Evolutionary conservation across 1,140 invertebrate genomes (phyloP).

Genomic region (Chymomyza costata): DNA sequence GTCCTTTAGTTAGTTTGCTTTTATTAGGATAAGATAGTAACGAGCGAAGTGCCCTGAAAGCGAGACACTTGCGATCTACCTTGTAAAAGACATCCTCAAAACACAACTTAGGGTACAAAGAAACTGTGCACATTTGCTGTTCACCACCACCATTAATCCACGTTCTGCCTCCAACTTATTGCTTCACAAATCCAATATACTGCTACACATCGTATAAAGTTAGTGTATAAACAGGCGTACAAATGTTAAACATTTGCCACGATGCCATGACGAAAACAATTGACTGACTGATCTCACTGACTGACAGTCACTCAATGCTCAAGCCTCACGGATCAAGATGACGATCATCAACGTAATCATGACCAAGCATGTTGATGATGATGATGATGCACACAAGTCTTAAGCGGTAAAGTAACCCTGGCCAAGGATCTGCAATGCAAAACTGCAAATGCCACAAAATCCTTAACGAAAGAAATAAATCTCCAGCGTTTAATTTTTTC

Average conservation of each 20-base stretch:
- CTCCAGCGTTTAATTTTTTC: conserved; percentile 29
- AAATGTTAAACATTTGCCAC: conserved; percentile 71
- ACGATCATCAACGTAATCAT: neutral
- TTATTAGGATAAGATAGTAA: too few relatives aligned
- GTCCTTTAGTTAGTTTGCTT: too few relatives aligned
- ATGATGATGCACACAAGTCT: conserved; percentile 50
- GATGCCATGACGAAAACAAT: conserved; percentile 57
- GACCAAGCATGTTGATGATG: conserved; percentile 10
- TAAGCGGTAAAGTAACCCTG: conserved; percentile 18
- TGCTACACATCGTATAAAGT: too few relatives aligned
- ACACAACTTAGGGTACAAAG: too few relatives aligned
- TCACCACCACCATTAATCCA: too few relatives aligned
- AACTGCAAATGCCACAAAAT: conserved; percentile 51
- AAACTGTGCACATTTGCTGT: too few relatives aligned
- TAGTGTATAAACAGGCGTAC: conserved; percentile 70
- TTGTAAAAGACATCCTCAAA: too few relatives aligned
- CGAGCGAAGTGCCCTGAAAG: too few relatives aligned
- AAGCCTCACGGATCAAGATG: neutral
- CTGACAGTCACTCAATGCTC: conserved; percentile 20
- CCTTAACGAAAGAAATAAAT: conserved; percentile 72
- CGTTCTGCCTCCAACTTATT: too few relatives aligned
- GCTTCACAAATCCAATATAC: too few relatives aligned
- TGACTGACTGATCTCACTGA: conserved; percentile 21
- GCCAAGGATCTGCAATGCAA: conserved; percentile 62
- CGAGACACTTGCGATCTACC: too few relatives aligned